Conservation (phyloP, 1,140 invertebrate genomes). For the Lepidurus apus region DNA sequence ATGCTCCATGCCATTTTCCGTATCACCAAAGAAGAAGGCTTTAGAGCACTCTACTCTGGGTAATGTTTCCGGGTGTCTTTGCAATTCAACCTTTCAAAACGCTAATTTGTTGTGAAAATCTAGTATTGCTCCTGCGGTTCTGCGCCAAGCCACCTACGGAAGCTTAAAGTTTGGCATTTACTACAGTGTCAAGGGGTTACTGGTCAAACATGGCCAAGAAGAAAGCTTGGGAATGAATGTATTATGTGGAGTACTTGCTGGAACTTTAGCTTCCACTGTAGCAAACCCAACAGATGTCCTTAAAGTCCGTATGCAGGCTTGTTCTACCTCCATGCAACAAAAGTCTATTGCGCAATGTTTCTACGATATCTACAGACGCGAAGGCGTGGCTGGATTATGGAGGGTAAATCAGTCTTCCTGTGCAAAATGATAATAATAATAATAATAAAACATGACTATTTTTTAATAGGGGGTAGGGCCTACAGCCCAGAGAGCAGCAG, state of each 20-base stretch:
- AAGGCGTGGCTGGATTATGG: slow-evolving; percentile 79
- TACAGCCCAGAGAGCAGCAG: slow-evolving; percentile 82
- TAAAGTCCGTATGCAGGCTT: slow-evolving; percentile 89
- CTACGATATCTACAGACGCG: slow-evolving; percentile 66
- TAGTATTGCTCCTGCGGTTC: slow-evolving; percentile 83
- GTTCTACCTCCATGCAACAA: slow-evolving; percentile 40
- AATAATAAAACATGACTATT: slow-evolving; percentile 25
- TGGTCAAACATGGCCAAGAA: slow-evolving; percentile 53
- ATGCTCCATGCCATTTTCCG: slow-evolving; percentile 72
- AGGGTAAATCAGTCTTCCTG: slow-evolving; percentile 61
- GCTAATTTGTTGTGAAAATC: slow-evolving; percentile 42
- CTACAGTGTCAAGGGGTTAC: slow-evolving; percentile 74
- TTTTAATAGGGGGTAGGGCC: slow-evolving; percentile 77
- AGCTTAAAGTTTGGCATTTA: slow-evolving; percentile 96
- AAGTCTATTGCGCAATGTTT: slow-evolving; percentile 66
- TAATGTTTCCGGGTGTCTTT: too few species aligned
- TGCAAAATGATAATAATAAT: background rate
- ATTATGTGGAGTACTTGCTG: slow-evolving; percentile 72
- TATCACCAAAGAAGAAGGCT: slow-evolving; percentile 75
- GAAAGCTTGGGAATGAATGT: slow-evolving; percentile 75
- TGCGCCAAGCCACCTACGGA: slow-evolving; percentile 90
- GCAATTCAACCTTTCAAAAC: background rate
- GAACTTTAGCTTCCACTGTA: slow-evolving; percentile 84
- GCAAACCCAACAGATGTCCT: slow-evolving; percentile 96
- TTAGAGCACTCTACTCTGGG: slow-evolving; percentile 75